Evolutionary conservation across 2,113 vertebrate species (phyloP).

Genomic region (Rhodinocichla rosea): DNA sequence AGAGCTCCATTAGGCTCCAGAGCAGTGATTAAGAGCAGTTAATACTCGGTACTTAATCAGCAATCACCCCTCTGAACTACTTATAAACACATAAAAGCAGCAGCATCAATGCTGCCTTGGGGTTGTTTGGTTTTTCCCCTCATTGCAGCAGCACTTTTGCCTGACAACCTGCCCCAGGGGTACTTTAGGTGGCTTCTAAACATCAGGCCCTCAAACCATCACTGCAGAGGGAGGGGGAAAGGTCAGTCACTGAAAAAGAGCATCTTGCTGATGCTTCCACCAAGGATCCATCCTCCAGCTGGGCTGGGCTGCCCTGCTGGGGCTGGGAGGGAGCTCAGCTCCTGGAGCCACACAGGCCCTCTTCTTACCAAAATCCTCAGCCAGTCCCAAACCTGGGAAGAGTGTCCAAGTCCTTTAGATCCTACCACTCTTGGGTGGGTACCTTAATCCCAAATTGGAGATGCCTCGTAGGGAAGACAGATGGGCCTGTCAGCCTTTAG

Average conservation of each 20-base stretch:
- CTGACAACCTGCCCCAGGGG: neutral
- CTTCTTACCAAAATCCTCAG: neutral
- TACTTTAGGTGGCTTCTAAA: neutral
- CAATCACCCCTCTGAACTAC: neutral
- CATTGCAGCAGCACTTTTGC: neutral
- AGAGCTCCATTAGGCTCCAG: conserved; percentile 42
- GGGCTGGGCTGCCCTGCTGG: neutral
- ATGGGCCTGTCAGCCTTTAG: neutral
- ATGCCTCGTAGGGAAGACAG: neutral
- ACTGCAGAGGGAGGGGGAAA: neutral
- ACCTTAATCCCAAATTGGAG: neutral
- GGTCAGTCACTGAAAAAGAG: neutral
- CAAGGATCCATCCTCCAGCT: accelerated
- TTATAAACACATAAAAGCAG: conserved; percentile 6
- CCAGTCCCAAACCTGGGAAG: neutral
- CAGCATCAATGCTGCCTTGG: neutral
- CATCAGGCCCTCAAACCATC: neutral
- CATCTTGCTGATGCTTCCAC: neutral
- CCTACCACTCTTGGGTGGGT: neutral
- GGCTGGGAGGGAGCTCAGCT: accelerated
- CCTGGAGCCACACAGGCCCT: neutral
- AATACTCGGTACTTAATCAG: conserved; percentile 46
- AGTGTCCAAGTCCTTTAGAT: neutral
- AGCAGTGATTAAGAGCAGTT: conserved; percentile 50
- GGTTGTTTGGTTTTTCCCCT: neutral